Percentiles rank a stretch among this genome's conserved stretches.
Conservation (phyloP, 2,113 vertebrate species). For the Parus major region DNA sequence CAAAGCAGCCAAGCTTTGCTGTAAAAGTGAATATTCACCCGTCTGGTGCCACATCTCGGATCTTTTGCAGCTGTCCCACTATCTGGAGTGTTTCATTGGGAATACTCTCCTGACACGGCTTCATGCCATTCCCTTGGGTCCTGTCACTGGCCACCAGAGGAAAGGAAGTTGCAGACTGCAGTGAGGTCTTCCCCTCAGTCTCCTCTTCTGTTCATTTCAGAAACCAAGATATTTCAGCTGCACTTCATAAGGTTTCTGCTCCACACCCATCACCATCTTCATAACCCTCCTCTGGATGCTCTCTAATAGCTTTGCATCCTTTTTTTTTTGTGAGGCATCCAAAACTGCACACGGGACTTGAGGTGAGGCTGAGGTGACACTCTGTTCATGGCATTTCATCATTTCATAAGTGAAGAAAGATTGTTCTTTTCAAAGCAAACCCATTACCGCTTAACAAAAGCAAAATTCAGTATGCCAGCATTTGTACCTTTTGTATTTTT, state of each 20-base stretch:
- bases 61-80: not conserved
- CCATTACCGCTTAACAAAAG: not conserved
- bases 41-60: accelerated
- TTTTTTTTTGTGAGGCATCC: not conserved
- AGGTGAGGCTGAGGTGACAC: accelerated
- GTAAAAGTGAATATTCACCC: not conserved
- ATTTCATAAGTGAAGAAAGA: not conserved
- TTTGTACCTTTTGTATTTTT: not conserved
- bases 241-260: not conserved
- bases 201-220: not conserved
- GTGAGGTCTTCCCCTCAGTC: no score
- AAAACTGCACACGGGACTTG: not conserved
- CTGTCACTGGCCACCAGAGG: not conserved
- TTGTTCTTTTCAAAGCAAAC: not conserved
- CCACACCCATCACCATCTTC: not conserved
- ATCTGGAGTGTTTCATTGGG: accelerated
- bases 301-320: not conserved
- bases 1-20: not conserved
- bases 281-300: not conserved
- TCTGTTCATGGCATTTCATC: not conserved
- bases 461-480: not conserved
- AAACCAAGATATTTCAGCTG: not conserved
- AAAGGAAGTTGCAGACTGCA: not conserved
- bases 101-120: not conserved
- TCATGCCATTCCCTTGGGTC: not conserved